These are phyloP conservation scores for Ahaetulla prasina DNA, from an alignment of 2,113 vertebrate species.

Conservation along the genomic window DNA sequence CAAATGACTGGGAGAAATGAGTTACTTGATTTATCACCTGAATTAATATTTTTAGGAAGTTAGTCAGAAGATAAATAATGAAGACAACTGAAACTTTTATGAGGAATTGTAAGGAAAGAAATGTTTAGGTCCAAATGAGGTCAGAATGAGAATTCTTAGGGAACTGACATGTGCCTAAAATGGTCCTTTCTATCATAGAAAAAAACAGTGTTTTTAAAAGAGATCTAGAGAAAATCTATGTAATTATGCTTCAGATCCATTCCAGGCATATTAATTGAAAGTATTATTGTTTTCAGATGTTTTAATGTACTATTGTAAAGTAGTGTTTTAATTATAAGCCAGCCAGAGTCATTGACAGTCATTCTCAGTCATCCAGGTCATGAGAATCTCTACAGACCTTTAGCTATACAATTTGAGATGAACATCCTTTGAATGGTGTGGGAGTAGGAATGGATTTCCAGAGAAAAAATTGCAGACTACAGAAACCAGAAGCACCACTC, in stretches of 20 bases:
- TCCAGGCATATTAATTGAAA: background rate
- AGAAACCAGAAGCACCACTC: no score
- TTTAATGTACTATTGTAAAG: background rate
- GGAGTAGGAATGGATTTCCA: no score
- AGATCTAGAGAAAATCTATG: background rate
- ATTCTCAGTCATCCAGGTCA: no score
- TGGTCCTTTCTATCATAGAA: background rate
- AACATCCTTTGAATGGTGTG: no score
- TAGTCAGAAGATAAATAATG: background rate
- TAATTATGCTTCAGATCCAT: background rate
- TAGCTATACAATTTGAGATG: no score
- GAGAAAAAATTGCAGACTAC: no score
- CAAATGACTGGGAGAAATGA: background rate
- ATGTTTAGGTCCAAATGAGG: background rate
- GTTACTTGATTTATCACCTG: background rate
- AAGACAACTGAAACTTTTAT: background rate
- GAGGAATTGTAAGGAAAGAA: background rate
- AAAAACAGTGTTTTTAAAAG: background rate
- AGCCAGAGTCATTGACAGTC: background rate
- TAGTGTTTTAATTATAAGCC: background rate
- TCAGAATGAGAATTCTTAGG: background rate
- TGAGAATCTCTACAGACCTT: no score
- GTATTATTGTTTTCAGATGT: background rate
- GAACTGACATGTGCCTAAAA: background rate
- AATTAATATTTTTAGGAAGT: background rate